Evolutionary conservation across 2,113 vertebrate species (phyloP).

Genomic region (Scophthalmus maximus): DNA sequence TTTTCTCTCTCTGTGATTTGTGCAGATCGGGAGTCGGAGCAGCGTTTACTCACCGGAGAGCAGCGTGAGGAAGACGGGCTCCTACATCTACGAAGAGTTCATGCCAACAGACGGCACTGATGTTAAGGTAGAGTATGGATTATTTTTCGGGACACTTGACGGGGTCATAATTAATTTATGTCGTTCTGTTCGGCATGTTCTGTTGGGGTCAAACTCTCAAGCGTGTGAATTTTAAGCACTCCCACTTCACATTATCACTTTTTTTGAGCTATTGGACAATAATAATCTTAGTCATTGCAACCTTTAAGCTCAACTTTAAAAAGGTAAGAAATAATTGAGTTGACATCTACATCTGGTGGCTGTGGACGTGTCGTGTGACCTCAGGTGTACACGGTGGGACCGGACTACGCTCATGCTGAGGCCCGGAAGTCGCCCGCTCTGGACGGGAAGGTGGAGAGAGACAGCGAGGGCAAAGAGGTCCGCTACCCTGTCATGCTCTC

Average conservation of each 20-base stretch:
- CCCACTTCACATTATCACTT: too few relatives aligned
- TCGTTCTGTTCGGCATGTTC: too few relatives aligned
- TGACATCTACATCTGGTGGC: background rate
- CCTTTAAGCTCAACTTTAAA: too few relatives aligned
- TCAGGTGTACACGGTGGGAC: constrained; percentile 98
- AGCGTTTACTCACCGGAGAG: constrained; percentile 99
- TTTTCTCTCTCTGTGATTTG: background rate
- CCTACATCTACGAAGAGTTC: constrained; percentile 99
- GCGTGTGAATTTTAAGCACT: too few relatives aligned
- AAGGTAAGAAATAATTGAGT: too few relatives aligned
- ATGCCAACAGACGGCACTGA: constrained; percentile 99
- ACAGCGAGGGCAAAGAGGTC: constrained; percentile 98
- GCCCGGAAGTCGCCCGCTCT: constrained; percentile 96
- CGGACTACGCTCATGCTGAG: constrained; percentile 97
- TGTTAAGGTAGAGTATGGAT: constrained; percentile 88
- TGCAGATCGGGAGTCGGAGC: constrained; percentile 96
- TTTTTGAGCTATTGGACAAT: too few relatives aligned
- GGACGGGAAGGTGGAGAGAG: constrained; percentile 97
- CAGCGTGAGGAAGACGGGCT: constrained; percentile 97
- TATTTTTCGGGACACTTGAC: too few relatives aligned
- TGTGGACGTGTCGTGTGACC: background rate
- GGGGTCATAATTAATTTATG: too few relatives aligned
- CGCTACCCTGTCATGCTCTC: constrained; percentile 99
- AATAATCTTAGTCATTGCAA: too few relatives aligned
- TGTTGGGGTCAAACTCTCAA: too few relatives aligned